Conservation (phyloP, 2,888 invertebrate genomes). For the Latrodectus elegans region DNA sequence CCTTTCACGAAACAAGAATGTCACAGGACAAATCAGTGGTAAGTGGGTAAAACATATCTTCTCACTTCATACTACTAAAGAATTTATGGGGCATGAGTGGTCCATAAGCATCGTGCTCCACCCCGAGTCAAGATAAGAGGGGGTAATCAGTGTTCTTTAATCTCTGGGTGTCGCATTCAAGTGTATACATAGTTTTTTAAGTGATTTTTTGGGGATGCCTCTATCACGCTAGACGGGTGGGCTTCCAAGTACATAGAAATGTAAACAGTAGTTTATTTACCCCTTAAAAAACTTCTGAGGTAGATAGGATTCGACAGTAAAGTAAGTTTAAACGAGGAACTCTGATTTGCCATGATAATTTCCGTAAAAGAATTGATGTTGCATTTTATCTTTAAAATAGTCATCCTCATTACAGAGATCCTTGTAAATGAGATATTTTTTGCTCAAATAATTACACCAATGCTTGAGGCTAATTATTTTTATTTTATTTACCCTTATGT, state of each 20-base stretch:
- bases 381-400: too few relatives aligned
- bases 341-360: too few relatives aligned
- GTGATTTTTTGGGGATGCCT: conserved; percentile 35
- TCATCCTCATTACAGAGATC: too few relatives aligned
- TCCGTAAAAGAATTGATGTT: too few relatives aligned
- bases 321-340: too few relatives aligned
- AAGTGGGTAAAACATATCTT: conserved; percentile 3
- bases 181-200: conserved; percentile 63
- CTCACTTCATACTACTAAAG: not conserved
- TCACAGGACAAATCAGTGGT: not conserved
- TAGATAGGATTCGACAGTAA: not conserved
- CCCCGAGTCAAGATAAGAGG: conserved; percentile 36
- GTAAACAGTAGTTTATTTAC: conserved; percentile 37
- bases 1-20: too few relatives aligned
- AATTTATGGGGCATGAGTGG: not conserved
- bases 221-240: conserved; percentile 44
- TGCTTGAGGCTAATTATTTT: too few relatives aligned
- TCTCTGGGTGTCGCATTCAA: conserved; percentile 55
- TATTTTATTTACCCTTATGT: too few relatives aligned
- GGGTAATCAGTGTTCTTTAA: conserved; percentile 47
- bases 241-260: conserved; percentile 22
- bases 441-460: too few relatives aligned
- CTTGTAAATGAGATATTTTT: too few relatives aligned
- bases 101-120: conserved; percentile 8
- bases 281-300: not conserved